Evolutionary conservation across 2,888 invertebrate genomes (phyloP).

Genomic region (Melolontha melolontha): DNA sequence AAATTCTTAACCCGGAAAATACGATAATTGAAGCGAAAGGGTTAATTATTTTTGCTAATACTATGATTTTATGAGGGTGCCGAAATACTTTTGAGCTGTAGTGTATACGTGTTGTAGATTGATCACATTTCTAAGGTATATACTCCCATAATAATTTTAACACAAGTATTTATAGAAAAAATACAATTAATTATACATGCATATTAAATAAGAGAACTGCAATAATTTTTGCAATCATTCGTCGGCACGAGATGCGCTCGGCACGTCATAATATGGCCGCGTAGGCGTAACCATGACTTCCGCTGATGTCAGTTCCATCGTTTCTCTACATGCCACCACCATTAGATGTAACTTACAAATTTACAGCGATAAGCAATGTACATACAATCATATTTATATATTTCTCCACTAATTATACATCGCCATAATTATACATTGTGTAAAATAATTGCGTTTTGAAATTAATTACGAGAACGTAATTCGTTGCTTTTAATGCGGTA

Average conservation of each 20-base stretch:
- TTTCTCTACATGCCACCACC: slow-evolving; percentile 12
- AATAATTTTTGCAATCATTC: slow-evolving; percentile 8
- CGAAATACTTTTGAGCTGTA: too few relatives aligned
- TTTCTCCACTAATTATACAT: slow-evolving; percentile 40
- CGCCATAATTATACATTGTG: slow-evolving; percentile 39
- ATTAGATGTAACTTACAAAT: slow-evolving; percentile 22
- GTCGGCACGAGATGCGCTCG: slow-evolving; percentile 11
- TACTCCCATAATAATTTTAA: too few relatives aligned
- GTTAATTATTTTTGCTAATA: too few relatives aligned
- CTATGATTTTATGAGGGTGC: too few relatives aligned
- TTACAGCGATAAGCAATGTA: slow-evolving; percentile 19
- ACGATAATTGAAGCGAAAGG: too few relatives aligned
- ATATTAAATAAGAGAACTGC: not conserved
- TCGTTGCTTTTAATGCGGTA: slow-evolving; percentile 39
- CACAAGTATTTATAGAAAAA: too few relatives aligned
- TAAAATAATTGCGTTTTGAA: slow-evolving; percentile 42
- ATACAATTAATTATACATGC: too few relatives aligned
- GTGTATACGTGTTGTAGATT: too few relatives aligned
- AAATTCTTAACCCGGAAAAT: too few relatives aligned
- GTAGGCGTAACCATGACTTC: slow-evolving; percentile 48
- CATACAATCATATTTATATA: slow-evolving; percentile 15
- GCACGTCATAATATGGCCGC: slow-evolving; percentile 38
- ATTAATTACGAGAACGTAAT: slow-evolving; percentile 40
- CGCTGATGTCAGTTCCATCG: slow-evolving; percentile 44
- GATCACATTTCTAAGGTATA: too few relatives aligned